Percentiles rank a stretch among this genome's conserved stretches.
Conservation (phyloP, 2,113 vertebrate species). For the Fregata magnificens region DNA sequence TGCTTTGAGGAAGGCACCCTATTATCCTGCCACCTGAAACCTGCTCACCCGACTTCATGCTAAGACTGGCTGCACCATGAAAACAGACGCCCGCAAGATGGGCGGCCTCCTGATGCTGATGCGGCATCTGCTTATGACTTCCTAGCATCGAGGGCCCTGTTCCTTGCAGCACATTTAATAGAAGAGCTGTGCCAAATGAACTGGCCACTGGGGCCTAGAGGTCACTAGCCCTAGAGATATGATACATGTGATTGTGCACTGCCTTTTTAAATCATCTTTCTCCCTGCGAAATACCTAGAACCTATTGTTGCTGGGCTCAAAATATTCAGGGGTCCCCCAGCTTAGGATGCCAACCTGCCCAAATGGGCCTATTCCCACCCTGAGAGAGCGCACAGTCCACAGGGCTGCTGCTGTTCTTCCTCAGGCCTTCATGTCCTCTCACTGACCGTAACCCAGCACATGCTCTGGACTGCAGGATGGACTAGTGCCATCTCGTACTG, state of each 20-base stretch:
- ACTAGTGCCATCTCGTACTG: not conserved
- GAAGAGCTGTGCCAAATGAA: not conserved
- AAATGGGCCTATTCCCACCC: not conserved
- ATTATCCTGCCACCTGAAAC: not conserved
- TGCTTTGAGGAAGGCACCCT: not conserved
- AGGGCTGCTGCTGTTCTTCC: not conserved
- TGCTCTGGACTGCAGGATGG: rapidly evolving
- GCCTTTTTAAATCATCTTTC: not conserved
- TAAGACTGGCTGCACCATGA: not conserved
- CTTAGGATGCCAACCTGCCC: not conserved
- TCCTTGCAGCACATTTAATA: not conserved
- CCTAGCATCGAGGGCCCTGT: too few species aligned
- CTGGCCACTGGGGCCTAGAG: not conserved
- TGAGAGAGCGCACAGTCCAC: rapidly evolving
- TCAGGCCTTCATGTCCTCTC: not conserved
- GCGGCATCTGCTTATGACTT: not conserved
- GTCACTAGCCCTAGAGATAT: not conserved
- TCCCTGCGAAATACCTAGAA: not conserved
- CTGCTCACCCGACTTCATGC: not conserved
- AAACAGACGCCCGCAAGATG: not conserved
- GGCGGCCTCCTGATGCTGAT: not conserved
- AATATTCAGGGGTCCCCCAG: too few species aligned
- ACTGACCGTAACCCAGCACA: not conserved
- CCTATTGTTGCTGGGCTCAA: not conserved
- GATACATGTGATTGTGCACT: not conserved